Conservation (phyloP, 2,797 vertebrate genomes). For the Pseudochirops cupreus region DNA sequence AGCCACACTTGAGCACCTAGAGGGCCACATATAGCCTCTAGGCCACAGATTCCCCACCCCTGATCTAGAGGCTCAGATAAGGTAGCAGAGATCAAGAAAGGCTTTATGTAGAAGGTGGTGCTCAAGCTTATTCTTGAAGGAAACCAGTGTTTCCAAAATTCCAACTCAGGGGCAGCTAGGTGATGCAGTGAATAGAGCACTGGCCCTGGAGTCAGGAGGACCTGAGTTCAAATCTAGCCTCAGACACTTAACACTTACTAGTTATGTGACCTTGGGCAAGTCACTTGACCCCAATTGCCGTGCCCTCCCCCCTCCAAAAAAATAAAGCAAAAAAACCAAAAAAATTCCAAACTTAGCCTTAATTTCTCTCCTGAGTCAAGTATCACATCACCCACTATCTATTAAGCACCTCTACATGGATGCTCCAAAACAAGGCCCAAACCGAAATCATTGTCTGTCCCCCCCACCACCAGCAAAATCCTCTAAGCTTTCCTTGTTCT, state of each 20-base stretch:
- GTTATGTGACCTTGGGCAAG: too few species aligned
- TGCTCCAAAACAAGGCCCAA: not conserved
- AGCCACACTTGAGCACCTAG: too few species aligned
- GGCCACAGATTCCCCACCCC: too few species aligned
- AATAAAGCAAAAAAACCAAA: too few species aligned
- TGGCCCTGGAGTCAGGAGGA: too few species aligned
- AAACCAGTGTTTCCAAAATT: not conserved
- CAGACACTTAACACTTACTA: too few species aligned
- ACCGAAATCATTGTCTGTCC: not conserved
- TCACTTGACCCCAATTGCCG: too few species aligned
- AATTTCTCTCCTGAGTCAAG: not conserved
- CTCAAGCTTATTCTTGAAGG: not conserved
- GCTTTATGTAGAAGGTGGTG: not conserved
- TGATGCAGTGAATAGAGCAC: too few species aligned
- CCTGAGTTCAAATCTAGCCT: too few species aligned
- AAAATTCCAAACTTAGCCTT: not conserved
- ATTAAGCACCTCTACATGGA: not conserved
- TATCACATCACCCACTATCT: not conserved
- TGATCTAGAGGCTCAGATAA: not conserved
- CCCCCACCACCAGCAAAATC: not conserved
- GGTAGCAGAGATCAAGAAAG: not conserved
- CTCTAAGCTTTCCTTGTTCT: not conserved
- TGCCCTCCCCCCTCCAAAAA: too few species aligned
- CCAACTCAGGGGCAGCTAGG: not conserved
- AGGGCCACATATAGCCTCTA: too few species aligned